Percentiles rank a stretch among this genome's conserved stretches.
Conservation (phyloP, 2,113 vertebrate species). For the Dicaeum eximium region DNA sequence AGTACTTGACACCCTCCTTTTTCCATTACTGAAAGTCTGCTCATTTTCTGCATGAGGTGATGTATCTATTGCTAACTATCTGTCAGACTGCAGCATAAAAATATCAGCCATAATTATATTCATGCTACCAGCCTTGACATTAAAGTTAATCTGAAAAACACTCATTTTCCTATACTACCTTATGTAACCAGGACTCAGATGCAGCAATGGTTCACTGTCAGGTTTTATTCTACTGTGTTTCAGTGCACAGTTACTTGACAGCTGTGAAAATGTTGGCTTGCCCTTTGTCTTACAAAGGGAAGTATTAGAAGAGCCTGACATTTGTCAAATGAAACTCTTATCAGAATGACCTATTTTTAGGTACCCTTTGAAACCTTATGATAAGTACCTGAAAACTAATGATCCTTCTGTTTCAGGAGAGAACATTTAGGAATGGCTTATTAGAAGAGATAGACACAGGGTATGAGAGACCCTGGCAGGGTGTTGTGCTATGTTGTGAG, state of each 20-base stretch:
- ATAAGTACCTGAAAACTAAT: neutral
- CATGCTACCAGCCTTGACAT: slow-evolving; percentile 32
- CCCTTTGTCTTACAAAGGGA: slow-evolving; percentile 35
- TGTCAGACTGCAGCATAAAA: slow-evolving; percentile 60
- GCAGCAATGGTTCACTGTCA: neutral
- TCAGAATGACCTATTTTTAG: slow-evolving; percentile 48
- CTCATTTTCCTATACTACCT: slow-evolving; percentile 33
- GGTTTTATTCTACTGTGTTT: slow-evolving; percentile 29
- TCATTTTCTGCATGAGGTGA: slow-evolving; percentile 35
- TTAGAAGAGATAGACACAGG: neutral
- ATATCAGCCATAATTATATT: slow-evolving; percentile 60
- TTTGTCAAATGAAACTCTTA: slow-evolving; percentile 43
- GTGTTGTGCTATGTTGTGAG: neutral
- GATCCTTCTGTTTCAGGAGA: slow-evolving; percentile 1
- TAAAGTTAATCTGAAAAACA: slow-evolving; percentile 35
- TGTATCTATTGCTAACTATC: slow-evolving; percentile 41
- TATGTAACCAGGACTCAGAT: slow-evolving; percentile 34
- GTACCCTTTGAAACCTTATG: slow-evolving; percentile 1
- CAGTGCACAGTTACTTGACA: slow-evolving; percentile 4
- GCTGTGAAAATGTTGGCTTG: slow-evolving; percentile 45
- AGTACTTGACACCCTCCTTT: neutral
- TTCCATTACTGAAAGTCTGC: slow-evolving; percentile 7
- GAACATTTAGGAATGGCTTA: neutral
- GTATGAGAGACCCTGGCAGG: neutral
- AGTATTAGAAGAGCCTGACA: slow-evolving; percentile 10